Conservation (phyloP, 2,888 invertebrate species). For the Dryadula phaetusa region DNA sequence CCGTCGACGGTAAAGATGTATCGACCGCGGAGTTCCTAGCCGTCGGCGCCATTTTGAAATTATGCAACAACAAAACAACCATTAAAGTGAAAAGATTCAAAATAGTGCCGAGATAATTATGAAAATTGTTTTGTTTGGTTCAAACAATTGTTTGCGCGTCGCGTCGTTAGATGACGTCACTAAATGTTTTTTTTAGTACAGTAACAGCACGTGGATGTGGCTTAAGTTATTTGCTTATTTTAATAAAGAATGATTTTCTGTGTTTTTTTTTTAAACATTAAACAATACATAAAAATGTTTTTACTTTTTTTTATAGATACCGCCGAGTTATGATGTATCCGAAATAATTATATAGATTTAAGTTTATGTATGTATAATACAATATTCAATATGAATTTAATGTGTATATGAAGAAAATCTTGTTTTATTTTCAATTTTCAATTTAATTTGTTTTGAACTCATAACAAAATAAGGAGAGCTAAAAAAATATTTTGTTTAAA, state of each 20-base stretch:
- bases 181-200: background rate
- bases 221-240: background rate
- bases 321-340: too few species aligned
- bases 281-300: background rate
- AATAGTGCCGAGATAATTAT: slow-evolving; percentile 62
- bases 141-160: background rate
- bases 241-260: background rate
- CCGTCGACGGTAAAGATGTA: slow-evolving; percentile 95
- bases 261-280: too few species aligned
- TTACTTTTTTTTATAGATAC: background rate
- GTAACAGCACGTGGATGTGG: background rate
- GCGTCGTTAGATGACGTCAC: background rate
- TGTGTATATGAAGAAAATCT: too few species aligned
- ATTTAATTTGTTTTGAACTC: too few species aligned
- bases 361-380: too few species aligned
- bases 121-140: slow-evolving; percentile 14
- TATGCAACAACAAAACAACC: slow-evolving; percentile 91
- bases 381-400: too few species aligned
- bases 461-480: too few species aligned
- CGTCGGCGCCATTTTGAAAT: slow-evolving; percentile 95
- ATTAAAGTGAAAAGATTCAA: slow-evolving; percentile 95
- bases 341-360: too few species aligned
- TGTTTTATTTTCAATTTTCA: too few species aligned
- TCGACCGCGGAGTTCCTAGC: slow-evolving; percentile 91
- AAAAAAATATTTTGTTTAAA: too few species aligned